Percentiles rank a stretch among this genome's conserved stretches.
phyloP scores from a whole-genome alignment of 2,797 vertebrate genomes.

The Danio choprae region DNA sequence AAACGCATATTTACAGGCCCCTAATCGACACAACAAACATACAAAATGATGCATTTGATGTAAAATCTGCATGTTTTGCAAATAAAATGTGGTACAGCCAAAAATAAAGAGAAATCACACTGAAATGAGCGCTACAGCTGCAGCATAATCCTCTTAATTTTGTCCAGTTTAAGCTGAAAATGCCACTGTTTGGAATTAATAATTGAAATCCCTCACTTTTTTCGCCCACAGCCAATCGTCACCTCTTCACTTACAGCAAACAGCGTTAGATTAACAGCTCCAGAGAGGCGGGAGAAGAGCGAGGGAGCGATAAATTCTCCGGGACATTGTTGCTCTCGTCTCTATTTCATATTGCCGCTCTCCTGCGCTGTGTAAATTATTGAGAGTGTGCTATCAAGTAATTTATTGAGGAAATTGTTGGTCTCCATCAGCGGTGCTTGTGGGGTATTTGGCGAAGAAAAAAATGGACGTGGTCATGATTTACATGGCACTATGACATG shows the following conservation, averaged over 20 bases:
- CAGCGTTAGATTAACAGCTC: constrained; percentile 28
- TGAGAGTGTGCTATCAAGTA: constrained; percentile 57
- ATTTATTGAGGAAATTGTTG: constrained; percentile 58
- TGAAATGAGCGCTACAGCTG: not conserved
- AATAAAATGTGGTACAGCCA: constrained; percentile 19
- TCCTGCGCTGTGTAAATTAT: constrained; percentile 52
- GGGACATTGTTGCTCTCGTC: constrained; percentile 50
- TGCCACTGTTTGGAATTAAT: constrained; percentile 10
- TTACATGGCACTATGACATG: constrained; percentile 48
- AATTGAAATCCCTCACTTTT: constrained; percentile 18
- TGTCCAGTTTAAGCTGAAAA: not conserved
- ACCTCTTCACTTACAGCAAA: constrained; percentile 32
- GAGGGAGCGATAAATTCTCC: constrained; percentile 41
- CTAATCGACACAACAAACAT: not conserved
- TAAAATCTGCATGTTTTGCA: not conserved
- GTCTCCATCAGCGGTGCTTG: constrained; percentile 67
- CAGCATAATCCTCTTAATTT: not conserved
- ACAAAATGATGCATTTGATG: constrained; percentile 24
- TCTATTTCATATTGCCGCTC: constrained; percentile 46
- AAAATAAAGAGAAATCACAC: constrained; percentile 17
- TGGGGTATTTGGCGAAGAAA: constrained; percentile 61
- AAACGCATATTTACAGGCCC: not conserved
- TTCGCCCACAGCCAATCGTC: not conserved
- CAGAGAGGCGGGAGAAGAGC: constrained; percentile 3
- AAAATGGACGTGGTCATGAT: constrained; percentile 66